phyloP scores from a whole-genome alignment of 2,113 vertebrate species.

The Hippocampus abdominalis region DNA sequence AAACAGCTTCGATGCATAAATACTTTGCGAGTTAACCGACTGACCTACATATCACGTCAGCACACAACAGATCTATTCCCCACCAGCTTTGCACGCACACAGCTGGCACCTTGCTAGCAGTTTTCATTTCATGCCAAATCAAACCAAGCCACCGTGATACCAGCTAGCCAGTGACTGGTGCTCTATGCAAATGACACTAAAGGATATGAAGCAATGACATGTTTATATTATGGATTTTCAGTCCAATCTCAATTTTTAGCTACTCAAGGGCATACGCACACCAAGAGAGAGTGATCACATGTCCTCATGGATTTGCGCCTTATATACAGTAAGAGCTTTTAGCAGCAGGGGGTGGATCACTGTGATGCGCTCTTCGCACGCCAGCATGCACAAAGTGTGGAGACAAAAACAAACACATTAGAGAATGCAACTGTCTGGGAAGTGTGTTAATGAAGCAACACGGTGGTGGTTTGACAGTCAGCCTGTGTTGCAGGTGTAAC shows the following conservation, averaged over 20 bases:
- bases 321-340: conserved; percentile 32
- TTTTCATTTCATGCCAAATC: conserved; percentile 25
- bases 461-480: background rate
- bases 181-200: background rate
- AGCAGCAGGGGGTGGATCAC: background rate
- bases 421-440: background rate
- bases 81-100: conserved; percentile 6
- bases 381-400: background rate
- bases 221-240: background rate
- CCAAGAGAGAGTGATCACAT: conserved; percentile 6
- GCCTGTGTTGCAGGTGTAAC: background rate
- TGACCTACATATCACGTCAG: conserved; percentile 62
- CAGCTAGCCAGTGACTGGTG: conserved; percentile 12
- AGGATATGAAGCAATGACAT: background rate
- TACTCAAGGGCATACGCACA: background rate
- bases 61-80: conserved; percentile 36
- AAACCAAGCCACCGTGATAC: conserved; percentile 22
- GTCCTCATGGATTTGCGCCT: conserved; percentile 30
- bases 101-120: conserved; percentile 10
- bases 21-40: conserved; percentile 17
- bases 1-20: conserved; percentile 7
- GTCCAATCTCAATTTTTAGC: background rate
- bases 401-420: background rate
- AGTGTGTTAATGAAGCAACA: background rate
- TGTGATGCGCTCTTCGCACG: background rate